A percentile compares a stretch with the other conserved stretches of the same genome.
Evolutionary conservation across 2,888 invertebrate genomes (phyloP).

Genomic region (Drosophila melanosoma): DNA sequence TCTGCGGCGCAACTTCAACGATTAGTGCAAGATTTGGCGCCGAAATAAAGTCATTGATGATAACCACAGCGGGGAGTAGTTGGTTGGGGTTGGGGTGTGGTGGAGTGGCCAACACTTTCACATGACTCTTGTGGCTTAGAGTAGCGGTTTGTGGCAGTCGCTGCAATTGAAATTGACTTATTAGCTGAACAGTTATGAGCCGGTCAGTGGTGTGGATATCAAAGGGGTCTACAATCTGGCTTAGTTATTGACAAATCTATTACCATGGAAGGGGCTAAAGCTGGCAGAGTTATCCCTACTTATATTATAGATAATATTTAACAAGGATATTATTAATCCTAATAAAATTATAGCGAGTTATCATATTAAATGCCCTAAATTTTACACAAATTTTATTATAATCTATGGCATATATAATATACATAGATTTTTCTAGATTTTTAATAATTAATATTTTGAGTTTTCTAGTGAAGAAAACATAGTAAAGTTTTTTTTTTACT

Average conservation of each 20-base stretch:
- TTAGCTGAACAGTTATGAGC: slow-evolving; percentile 35
- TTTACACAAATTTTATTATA: too few species aligned
- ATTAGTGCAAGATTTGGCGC: slow-evolving; percentile 50
- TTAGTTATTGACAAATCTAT: neutral
- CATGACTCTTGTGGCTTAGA: slow-evolving; percentile 33
- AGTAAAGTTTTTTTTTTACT: neutral
- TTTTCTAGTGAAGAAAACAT: neutral
- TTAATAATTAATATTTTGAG: neutral
- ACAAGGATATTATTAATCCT: neutral
- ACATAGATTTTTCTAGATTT: neutral
- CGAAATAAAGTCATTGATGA: slow-evolving; percentile 38
- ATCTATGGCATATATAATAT: too few species aligned
- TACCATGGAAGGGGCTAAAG: neutral
- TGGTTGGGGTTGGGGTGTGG: too few species aligned
- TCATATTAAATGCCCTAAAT: neutral
- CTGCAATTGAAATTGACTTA: slow-evolving; percentile 59
- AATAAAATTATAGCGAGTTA: neutral
- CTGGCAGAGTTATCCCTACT: neutral
- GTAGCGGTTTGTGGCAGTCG: neutral
- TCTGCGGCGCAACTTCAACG: slow-evolving; percentile 35
- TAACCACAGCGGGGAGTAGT: neutral
- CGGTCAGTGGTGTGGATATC: slow-evolving; percentile 25
- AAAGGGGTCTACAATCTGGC: slow-evolving; percentile 1
- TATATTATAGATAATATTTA: neutral
- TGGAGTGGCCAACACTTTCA: slow-evolving; percentile 50